phyloP scores from a whole-genome alignment of 2,888 invertebrate species.

The Gari tellinella region DNA sequence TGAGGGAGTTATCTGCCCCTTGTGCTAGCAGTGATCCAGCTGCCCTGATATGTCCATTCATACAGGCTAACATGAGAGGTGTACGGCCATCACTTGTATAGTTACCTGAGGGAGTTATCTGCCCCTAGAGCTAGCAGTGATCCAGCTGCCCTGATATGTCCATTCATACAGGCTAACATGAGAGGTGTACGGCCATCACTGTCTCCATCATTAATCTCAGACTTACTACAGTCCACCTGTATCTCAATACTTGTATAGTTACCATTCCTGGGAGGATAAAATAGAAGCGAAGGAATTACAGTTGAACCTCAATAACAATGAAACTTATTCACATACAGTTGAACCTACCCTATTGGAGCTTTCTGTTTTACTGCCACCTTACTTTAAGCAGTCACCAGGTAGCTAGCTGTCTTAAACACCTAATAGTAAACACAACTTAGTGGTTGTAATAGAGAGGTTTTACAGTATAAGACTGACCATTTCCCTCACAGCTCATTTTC shows the following conservation, averaged over 20 bases:
- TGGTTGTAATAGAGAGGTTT: too few relatives aligned
- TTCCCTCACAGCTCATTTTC: too few relatives aligned
- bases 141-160: conserved; percentile 55
- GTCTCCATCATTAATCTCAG: conserved; percentile 65
- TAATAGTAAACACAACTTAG: too few relatives aligned
- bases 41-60: conserved; percentile 53
- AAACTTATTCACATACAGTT: too few relatives aligned
- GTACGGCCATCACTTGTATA: conserved; percentile 43
- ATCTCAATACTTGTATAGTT: conserved; percentile 62
- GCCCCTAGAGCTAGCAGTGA: conserved; percentile 60
- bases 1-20: conserved; percentile 61
- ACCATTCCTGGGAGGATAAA: conserved; percentile 57
- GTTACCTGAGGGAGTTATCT: conserved; percentile 61
- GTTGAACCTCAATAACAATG: too few relatives aligned
- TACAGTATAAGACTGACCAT: too few relatives aligned
- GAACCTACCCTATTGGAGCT: too few relatives aligned
- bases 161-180: conserved; percentile 60
- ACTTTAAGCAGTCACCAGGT: too few relatives aligned
- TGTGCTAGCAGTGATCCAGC: conserved; percentile 49
- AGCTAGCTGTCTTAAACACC: too few relatives aligned
- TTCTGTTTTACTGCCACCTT: too few relatives aligned
- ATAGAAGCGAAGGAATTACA: too few relatives aligned
- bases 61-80: conserved; percentile 58
- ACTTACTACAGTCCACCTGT: conserved; percentile 55
- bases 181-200: conserved; percentile 65